phyloP scores from a whole-genome alignment of 2,797 vertebrate genomes.

The Aulostomus chinensis region DNA sequence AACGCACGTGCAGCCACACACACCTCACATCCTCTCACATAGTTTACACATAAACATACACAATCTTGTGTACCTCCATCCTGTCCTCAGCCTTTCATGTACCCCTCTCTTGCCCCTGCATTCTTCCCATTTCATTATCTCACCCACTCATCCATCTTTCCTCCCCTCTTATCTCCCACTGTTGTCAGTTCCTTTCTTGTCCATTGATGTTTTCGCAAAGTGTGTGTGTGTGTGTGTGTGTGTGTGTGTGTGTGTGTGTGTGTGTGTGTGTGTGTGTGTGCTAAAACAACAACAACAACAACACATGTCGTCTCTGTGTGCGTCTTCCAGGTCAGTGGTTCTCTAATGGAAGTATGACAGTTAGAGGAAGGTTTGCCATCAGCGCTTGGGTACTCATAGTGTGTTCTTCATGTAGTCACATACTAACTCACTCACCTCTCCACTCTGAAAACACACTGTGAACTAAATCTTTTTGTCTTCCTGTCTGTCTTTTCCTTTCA shows the following conservation, averaged over 20 bases:
- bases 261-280: constrained; percentile 7
- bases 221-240: constrained; percentile 10
- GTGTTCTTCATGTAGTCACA: constrained; percentile 17
- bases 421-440: constrained; percentile 1
- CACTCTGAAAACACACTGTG: constrained; percentile 17
- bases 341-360: constrained; percentile 54
- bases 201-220: constrained; percentile 29
- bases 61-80: constrained; percentile 25
- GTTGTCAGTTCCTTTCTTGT: constrained; percentile 31
- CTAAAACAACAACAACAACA: no score
- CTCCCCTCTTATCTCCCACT: constrained; percentile 44
- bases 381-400: constrained; percentile 44
- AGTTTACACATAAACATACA: constrained; percentile 3
- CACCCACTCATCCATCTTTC: constrained; percentile 36
- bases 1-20: neutral
- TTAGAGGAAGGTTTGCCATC: constrained; percentile 52
- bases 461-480: constrained; percentile 12
- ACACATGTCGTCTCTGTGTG: constrained; percentile 43
- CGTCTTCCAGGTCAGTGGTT: constrained; percentile 69
- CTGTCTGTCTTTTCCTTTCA: constrained; percentile 3
- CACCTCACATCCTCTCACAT: neutral
- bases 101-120: constrained; percentile 24
- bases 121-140: constrained; percentile 58
- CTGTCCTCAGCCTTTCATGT: constrained; percentile 48
- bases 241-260: constrained; percentile 7